Evolutionary conservation across 2,888 invertebrate genomes (phyloP), one percentile per base, ranked within the genome.

Genomic region (Synanthedon andrenaeformis): DNA sequence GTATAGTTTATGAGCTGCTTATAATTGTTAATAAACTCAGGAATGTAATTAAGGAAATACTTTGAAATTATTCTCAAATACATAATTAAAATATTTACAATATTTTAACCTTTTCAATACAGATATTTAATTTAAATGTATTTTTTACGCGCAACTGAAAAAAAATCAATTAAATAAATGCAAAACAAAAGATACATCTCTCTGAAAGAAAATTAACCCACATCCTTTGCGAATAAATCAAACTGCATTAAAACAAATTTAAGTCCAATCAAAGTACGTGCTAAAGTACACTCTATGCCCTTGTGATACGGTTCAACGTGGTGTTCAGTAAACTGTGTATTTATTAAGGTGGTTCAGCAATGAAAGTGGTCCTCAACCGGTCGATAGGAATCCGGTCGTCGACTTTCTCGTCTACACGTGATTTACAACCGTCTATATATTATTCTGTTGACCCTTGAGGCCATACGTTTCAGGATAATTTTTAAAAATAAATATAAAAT

Each of bases 281-380:
- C 45, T 13, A 45, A 45, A 13, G 2, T 45, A 3, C 1, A 10
- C 45, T 45, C 0, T 45, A 45, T 1, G 5, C n/a, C 45, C n/a
- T 45, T 45, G 13, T 45, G 13, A 6, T 45, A 45, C n/a, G 14
- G 45, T 45, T 14, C 45, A 14, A 45, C 6, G 1, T 3, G 5
- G 14, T 14, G n/a, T 10, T 42, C 1, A 45, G 14, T 45, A 12
- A 13, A 12, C 1, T 10, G 13, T 45, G 35, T 35, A 10, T 45
- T n/a, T 45, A 45, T 45, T 13, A 45, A 45, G 12, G 45, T 45
- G 45, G 45, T 45, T 5, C 2, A 12, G 19, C 42, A 42, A 52
- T 13, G 52, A 52, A 52, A 52, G 52, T 52, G 52, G 52, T n/a
- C 19, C 10, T 14, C 17, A 23, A 42, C 52, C 42, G 52, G 42